These are phyloP conservation scores for Onychostoma macrolepis DNA, from an alignment of 2,113 vertebrate species.

Conservation along the genomic window DNA sequence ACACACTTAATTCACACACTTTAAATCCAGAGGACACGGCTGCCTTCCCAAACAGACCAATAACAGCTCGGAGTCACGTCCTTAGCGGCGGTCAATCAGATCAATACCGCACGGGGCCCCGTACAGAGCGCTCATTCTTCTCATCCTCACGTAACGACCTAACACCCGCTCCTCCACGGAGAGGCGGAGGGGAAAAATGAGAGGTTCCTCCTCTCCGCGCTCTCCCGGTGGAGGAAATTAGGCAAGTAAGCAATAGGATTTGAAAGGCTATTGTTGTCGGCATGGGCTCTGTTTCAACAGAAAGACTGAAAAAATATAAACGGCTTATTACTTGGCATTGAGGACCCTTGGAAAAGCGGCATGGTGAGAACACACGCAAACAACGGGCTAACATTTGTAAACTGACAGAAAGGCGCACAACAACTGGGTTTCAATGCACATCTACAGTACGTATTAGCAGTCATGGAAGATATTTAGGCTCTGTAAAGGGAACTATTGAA, in stretches of 20 bases:
- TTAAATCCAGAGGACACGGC: not conserved
- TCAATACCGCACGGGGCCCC: slow-evolving; percentile 28
- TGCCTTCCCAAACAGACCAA: slow-evolving; percentile 39
- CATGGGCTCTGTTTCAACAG: slow-evolving; percentile 33
- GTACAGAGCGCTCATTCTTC: slow-evolving; percentile 38
- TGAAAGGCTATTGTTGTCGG: slow-evolving; percentile 50
- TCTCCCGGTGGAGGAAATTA: slow-evolving; percentile 50
- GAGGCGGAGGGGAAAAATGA: slow-evolving; percentile 29
- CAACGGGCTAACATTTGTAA: not conserved
- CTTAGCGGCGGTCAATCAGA: slow-evolving; percentile 10
- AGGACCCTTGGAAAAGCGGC: slow-evolving; percentile 21
- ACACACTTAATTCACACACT: slow-evolving; percentile 33
- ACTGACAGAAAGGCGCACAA: not conserved
- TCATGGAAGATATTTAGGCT: not conserved
- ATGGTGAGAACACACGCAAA: slow-evolving; percentile 2
- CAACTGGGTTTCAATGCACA: not conserved
- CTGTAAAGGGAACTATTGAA: not conserved
- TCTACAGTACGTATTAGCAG: not conserved
- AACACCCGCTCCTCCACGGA: slow-evolving; percentile 32
- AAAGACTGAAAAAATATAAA: slow-evolving; percentile 36
- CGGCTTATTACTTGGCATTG: slow-evolving; percentile 7
- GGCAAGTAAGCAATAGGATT: slow-evolving; percentile 33
- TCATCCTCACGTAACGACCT: slow-evolving; percentile 50
- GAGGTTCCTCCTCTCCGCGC: not conserved
- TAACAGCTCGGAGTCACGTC: slow-evolving; percentile 34